These are phyloP conservation scores for Gambusia affinis DNA, from an alignment of 2,113 vertebrate species.

Conservation along the genomic window DNA sequence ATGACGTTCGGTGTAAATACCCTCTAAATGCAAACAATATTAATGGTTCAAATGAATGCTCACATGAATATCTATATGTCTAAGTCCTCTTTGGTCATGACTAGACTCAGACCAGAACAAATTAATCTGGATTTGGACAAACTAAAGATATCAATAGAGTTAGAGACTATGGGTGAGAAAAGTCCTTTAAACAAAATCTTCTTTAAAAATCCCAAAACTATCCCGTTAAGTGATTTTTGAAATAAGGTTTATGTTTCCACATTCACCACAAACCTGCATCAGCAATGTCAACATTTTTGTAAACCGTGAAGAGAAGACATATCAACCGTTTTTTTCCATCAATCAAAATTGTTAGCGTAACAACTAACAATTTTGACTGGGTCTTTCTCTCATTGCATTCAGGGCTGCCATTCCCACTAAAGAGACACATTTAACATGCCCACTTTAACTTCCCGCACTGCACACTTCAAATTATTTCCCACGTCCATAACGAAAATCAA, in stretches of 20 bases:
- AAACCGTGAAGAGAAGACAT: too few species aligned
- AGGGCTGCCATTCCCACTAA: conserved; percentile 1
- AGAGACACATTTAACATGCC: background rate
- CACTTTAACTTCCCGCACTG: background rate
- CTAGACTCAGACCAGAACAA: too few species aligned
- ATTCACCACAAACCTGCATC: too few species aligned
- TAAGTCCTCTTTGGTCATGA: background rate
- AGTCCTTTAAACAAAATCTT: background rate
- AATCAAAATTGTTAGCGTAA: background rate
- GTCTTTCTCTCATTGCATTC: background rate
- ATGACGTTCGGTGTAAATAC: background rate
- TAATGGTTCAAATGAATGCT: background rate
- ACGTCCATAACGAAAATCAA: conserved; percentile 42
- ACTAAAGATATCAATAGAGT: background rate
- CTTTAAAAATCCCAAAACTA: too few species aligned
- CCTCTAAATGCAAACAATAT: background rate
- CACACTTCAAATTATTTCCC: conserved; percentile 13
- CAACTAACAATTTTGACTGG: background rate
- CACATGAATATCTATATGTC: background rate
- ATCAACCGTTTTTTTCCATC: background rate
- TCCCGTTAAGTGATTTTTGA: too few species aligned
- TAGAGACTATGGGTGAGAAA: background rate
- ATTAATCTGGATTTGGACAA: background rate
- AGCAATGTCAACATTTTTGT: too few species aligned
- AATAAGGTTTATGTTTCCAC: too few species aligned